Base-by-base conservation (phyloP, 2,888 invertebrate species). In the Tigriopus californicus region DNA sequence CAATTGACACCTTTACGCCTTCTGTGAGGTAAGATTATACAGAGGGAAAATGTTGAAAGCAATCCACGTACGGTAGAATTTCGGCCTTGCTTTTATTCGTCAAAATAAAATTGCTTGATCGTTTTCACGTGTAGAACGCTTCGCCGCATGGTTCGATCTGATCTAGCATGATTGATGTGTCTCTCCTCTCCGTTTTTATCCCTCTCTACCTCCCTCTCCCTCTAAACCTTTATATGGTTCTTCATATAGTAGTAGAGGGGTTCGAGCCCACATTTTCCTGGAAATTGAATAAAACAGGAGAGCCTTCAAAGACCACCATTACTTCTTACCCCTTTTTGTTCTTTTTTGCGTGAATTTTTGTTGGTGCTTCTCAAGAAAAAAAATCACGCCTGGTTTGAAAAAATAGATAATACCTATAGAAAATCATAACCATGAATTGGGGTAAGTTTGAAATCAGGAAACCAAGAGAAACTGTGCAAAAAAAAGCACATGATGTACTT, bases 301-400 rank as follows among this genome's bases (percentile, higher is more conserved):
- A 58, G 73, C 74, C 24, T 73, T 74, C 66, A 74, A 74, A 65
- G 74, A 73, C 66, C n/a, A 53, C 48, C 53, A 22, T 20, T 47
- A n/a, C 49, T 44, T 41, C 58, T 47, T 56, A 51, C 53, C 51
- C 53, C 44, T 49, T 60, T 54, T 60, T 47, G 41, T 47, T 60
- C 41, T 46, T 44, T n/a, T 61, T 24, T 52, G 42, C 42, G 42
- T 58, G 25, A 55, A 13, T 54, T 52, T 52, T 40, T 46, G 13
- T 53, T 15, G 22, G 41, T 44, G 11, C 48, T 52, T 48, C 46
- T 41, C 56, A 56, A n/a, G n/a, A n/a, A n/a, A n/a, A n/a, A n/a
- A n/a, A n/a, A n/a, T n/a, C n/a, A n/a, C n/a, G n/a, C n/a, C n/a
- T n/a, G n/a, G n/a, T n/a, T n/a, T n/a, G n/a, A n/a, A n/a, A n/a